Conservation (phyloP, 2,888 invertebrate species). For the Netelia virgata region DNA sequence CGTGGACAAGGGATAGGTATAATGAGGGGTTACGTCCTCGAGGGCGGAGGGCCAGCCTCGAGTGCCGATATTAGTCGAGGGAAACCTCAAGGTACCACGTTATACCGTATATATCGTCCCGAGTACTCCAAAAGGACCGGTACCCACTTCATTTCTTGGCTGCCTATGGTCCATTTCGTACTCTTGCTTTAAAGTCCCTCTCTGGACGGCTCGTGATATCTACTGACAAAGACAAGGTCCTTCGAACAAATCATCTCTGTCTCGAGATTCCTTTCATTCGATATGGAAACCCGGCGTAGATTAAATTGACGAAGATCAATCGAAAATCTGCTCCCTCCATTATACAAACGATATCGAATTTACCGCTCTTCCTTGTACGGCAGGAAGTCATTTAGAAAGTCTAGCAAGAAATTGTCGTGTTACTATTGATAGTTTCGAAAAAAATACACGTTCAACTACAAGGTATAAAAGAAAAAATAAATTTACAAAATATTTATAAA, state of each 20-base stretch:
- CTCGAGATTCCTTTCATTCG: conserved; percentile 1
- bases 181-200: conserved; percentile 3
- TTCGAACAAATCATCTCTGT: conserved; percentile 1
- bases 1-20: conserved; percentile 77
- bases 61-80: conserved; percentile 81
- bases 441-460: neutral
- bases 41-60: conserved; percentile 71
- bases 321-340: neutral
- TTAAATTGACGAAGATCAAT: conserved; percentile 24
- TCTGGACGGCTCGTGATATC: conserved; percentile 1
- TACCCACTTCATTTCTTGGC: conserved; percentile 17
- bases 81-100: conserved; percentile 79
- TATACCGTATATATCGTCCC: conserved; percentile 28
- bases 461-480: neutral
- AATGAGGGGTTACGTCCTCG: conserved; percentile 80
- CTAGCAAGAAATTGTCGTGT: neutral
- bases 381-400: neutral
- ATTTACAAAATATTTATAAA: neutral
- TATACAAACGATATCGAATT: neutral
- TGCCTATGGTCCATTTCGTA: neutral
- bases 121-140: conserved; percentile 66
- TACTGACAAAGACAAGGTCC: conserved; percentile 22
- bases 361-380: neutral
- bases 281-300: conserved; percentile 27
- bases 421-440: neutral